Evolutionary conservation across 2,888 invertebrate species (phyloP).

Genomic region (Trichopria drosophilae): DNA sequence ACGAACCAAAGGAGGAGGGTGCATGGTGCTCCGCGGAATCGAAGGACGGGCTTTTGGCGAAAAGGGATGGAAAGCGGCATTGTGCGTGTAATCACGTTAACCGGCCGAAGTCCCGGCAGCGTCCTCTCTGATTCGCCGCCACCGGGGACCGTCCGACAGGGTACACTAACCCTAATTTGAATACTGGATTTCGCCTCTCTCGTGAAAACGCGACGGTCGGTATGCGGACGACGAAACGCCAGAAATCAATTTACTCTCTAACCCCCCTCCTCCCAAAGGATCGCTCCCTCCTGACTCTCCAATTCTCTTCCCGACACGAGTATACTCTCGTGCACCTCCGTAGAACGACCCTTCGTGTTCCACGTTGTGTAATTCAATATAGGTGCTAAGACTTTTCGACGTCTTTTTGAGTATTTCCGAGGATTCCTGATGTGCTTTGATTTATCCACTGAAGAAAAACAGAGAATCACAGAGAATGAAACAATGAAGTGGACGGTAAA

Average conservation of each 20-base stretch:
- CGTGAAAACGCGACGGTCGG: neutral
- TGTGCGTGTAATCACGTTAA: conserved; percentile 52
- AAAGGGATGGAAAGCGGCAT: conserved; percentile 45
- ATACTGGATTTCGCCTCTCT: conserved; percentile 38
- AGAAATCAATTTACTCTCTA: conserved; percentile 31
- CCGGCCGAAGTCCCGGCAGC: conserved; percentile 40
- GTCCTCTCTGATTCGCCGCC: conserved; percentile 37
- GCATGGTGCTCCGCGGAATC: conserved; percentile 7
- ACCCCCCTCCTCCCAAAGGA: too few relatives aligned
- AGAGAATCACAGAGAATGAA: too few relatives aligned
- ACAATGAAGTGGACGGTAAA: too few relatives aligned
- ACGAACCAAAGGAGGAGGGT: conserved; percentile 6
- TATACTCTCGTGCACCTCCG: too few relatives aligned
- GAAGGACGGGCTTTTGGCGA: conserved; percentile 37
- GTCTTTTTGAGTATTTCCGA: too few relatives aligned
- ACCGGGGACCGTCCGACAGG: conserved; percentile 34
- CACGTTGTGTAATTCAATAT: too few relatives aligned
- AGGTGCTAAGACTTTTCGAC: too few relatives aligned
- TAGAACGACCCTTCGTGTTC: too few relatives aligned
- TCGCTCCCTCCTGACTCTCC: too few relatives aligned
- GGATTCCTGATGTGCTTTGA: too few relatives aligned
- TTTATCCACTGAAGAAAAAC: too few relatives aligned
- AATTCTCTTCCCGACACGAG: too few relatives aligned
- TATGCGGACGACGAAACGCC: conserved; percentile 1
- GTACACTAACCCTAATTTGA: conserved; percentile 41